phyloP scores from a whole-genome alignment of 2,113 vertebrate species.

The Anhinga rufa region DNA sequence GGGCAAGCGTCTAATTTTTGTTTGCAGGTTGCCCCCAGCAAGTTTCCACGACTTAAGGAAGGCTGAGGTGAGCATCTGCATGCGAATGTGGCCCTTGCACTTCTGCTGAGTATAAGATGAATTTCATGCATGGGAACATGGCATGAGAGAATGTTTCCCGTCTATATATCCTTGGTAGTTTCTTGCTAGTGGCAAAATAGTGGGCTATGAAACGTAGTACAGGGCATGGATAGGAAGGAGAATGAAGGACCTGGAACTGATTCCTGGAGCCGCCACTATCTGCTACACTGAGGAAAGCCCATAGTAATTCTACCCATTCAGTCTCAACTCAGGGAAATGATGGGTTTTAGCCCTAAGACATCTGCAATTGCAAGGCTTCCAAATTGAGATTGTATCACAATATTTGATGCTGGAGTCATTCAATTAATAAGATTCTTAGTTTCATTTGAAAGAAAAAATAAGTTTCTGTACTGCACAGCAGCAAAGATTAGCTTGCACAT shows the following conservation, averaged over 20 bases:
- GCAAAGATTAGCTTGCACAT: not conserved
- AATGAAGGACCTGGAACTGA: not conserved
- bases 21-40: not conserved
- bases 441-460: slow-evolving; percentile 16
- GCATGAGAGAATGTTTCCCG: not conserved
- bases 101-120: not conserved
- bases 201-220: not conserved
- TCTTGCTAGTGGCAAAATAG: not conserved
- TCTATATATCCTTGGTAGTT: not conserved
- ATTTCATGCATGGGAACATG: fast-evolving
- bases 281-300: not conserved
- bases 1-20: not conserved
- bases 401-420: not conserved
- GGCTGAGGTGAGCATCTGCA: not conserved
- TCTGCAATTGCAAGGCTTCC: not conserved
- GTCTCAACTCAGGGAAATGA: not conserved
- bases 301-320: not conserved
- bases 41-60: not conserved
- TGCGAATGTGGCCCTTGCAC: not conserved
- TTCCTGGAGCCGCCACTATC: not conserved
- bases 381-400: not conserved
- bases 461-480: not conserved
- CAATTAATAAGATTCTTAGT: not conserved
- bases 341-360: not conserved
- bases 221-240: not conserved